Evolutionary conservation across 2,888 invertebrate genomes (phyloP).

Genomic region (Pachliopta kotzebuea): DNA sequence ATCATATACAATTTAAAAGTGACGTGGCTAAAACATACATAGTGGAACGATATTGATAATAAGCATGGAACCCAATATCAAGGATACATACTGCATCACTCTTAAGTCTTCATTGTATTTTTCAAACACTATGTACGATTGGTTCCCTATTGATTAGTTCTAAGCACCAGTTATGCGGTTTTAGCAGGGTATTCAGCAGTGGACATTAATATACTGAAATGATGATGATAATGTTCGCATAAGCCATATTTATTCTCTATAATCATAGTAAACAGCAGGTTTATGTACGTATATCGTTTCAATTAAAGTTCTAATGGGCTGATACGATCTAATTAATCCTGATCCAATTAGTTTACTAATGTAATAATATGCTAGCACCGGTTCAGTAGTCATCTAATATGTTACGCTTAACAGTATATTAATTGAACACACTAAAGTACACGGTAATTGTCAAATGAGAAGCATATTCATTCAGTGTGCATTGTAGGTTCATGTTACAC

Average conservation of each 20-base stretch:
- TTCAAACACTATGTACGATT: no score
- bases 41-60: no score
- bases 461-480: not conserved
- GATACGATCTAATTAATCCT: not conserved
- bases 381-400: not conserved
- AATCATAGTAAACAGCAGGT: not conserved
- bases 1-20: no score
- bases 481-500: not conserved
- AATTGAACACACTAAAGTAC: not conserved
- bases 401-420: not conserved
- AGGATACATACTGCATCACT: no score
- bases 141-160: no score
- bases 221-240: not conserved
- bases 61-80: no score
- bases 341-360: not conserved
- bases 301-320: constrained; percentile 2
- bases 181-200: no score
- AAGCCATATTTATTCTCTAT: not conserved
- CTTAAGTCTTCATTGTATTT: no score
- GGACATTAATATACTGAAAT: not conserved
- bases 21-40: no score
- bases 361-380: not conserved
- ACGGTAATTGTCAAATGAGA: not conserved
- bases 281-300: not conserved
- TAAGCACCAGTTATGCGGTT: no score